A percentile compares a stretch with the other conserved stretches of the same genome.
Conservation (phyloP, 2,797 vertebrate species). For the Carcharodon carcharias region DNA sequence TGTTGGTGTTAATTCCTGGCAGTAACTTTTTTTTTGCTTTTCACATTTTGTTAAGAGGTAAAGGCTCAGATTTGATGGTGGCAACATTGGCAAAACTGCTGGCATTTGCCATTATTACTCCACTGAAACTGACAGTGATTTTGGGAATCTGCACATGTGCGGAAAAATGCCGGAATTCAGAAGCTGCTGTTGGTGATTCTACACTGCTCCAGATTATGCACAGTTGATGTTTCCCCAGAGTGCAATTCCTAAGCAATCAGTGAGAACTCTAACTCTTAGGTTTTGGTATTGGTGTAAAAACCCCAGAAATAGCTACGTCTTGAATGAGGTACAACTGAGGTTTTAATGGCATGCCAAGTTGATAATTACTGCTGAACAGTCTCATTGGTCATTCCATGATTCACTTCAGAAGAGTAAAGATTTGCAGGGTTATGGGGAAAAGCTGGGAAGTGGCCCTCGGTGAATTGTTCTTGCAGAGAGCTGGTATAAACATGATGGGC, state of each 20-base stretch:
- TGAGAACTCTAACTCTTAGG: neutral
- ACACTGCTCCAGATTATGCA: neutral
- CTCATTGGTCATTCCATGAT: neutral
- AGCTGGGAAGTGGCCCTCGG: no score
- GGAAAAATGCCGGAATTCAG: no score
- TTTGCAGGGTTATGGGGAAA: no score
- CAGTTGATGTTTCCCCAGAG: neutral
- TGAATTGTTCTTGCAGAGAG: no score
- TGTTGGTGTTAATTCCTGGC: neutral
- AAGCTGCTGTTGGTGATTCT: no score
- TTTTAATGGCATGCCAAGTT: neutral
- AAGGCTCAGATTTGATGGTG: neutral
- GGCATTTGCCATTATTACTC: no score
- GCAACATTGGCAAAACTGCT: neutral
- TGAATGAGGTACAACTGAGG: neutral
- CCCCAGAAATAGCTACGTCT: neutral
- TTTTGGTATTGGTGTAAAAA: neutral
- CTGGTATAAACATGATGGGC: no score
- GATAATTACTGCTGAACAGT: neutral
- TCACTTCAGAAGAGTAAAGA: no score
- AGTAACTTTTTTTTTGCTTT: neutral
- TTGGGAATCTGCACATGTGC: no score
- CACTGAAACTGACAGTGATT: no score
- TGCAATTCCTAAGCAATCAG: neutral
- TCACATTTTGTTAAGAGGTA: neutral